Percentiles rank a stretch among this genome's conserved stretches.
Evolutionary conservation across 2,797 vertebrate species (phyloP).

Genomic region (Buphagus erythrorhynchus): DNA sequence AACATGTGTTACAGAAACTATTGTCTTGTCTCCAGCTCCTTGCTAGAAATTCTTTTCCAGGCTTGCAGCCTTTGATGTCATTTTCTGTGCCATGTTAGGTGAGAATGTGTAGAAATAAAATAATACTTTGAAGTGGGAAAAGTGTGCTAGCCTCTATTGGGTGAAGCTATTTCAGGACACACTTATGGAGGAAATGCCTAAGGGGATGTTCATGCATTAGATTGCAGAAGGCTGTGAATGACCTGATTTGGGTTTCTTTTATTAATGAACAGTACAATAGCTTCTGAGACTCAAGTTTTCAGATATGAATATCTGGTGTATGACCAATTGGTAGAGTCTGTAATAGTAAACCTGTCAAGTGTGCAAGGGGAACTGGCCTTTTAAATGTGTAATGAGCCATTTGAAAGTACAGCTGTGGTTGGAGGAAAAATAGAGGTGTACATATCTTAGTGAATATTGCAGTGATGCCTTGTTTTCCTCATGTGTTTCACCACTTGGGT

Average conservation of each 20-base stretch:
- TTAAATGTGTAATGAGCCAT: neutral
- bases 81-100: neutral
- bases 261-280: neutral
- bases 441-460: neutral
- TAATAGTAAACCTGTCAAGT: no score
- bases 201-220: neutral
- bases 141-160: neutral
- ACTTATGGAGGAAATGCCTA: neutral
- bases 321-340: neutral
- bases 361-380: neutral
- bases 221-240: neutral
- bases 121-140: neutral
- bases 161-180: neutral
- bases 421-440: neutral
- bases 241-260: neutral
- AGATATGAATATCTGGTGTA: neutral
- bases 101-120: neutral
- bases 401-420: neutral
- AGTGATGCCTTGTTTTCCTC: neutral
- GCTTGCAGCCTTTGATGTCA: neutral
- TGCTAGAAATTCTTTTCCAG: neutral
- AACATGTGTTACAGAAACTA: neutral
- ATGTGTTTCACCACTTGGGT: neutral
- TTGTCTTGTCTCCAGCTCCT: neutral
- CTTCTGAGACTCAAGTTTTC: neutral